Evolutionary conservation across 2,113 vertebrate genomes (phyloP), one percentile per base, ranked within the genome.

Genomic region (Chlamydotis undulata): DNA sequence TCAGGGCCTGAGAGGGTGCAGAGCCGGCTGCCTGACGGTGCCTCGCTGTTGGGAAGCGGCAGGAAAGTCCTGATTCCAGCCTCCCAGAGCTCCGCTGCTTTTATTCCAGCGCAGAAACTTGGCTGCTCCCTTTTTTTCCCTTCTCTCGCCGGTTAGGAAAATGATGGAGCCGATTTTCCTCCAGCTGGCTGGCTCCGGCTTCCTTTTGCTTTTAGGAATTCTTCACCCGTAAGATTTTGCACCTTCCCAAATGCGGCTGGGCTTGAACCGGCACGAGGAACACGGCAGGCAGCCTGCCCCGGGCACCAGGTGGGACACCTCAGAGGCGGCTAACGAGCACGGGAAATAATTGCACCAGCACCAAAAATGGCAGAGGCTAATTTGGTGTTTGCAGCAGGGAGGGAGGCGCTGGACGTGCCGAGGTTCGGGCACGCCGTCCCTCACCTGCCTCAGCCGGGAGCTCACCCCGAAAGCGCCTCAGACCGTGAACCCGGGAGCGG

Each of bases 391-490:
- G 18, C 1, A 61, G 82, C 6, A 0, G 39, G 31, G 47, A 67
- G 18, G 23, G 84, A 65, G 43, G 45, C 61, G 65, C 47, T 64
- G 59, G 65, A 13, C 1, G 16, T 50, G 67, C 61, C 4, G 9
- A 37, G 64, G 50, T 47, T 52, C 3, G 1, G 37, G 49, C 4
- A 10, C 5, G 43, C 47, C 14, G 43, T 45, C 39, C 19, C 35
- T 68, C 69, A 22, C 59, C 64, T 56, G 10, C 9, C 43, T 24
- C 33, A 82, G 49, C 35, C 47, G 26, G 14, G 29, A 64, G 29
- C 4, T 26, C 19, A 10, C 16, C 53, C 28, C 3, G 0, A 73
- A 67, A 77, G 41, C 10, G 1, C 12, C 45, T 69, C 47, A 52
- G 67, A n/a, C 12, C 50, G 53, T 25, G 60, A 77, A 50, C 15